Base-by-base conservation (phyloP, 2,797 vertebrate species). In the Pygocentrus nattereri region DNA sequence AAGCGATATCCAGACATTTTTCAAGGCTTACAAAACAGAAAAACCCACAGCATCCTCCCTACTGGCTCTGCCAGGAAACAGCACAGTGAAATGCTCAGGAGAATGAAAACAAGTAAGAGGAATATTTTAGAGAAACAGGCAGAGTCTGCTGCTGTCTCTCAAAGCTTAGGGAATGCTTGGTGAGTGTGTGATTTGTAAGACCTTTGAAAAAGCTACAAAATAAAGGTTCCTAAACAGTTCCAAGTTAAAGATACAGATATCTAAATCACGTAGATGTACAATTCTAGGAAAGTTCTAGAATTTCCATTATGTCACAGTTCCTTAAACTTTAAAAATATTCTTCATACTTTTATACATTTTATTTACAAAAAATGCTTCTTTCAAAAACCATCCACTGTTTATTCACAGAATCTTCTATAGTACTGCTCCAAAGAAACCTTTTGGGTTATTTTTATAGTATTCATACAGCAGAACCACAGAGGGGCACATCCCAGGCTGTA, bases 21-120 rank as follows among this genome's bases (percentile, higher is more conserved):
- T 91, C 87, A 84, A 88, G 89, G 88, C 87, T 89, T 89, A 92
- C 87, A 91, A 90, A 92, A 91, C 90, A 90, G 89, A 88, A 85
- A 89, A 93, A 88, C 87, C 90, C 91, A 87, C 88, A 90, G 87
- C 91, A 93, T 90, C 92, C 89, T 92, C 90, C 88, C 87, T 79
- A 69, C 87, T 87, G 88, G 81, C 87, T 54, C 82, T 90, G 91
- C 91, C 93, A 94, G 92, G 90, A 93, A 94, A 93, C 75, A 64
- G 69, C 21, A 62, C 79, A 84, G 79, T 68, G 47, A 82, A 79
- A 79, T 30, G 54, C 81, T 74, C 64, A 52, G 38, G 41, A 64
- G 81, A 81, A 83, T 87, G 84, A 89, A 88, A 89, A 89, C 71
- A 85, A 82, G 78, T 72, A 83, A 56, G 41, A 78, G 73, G 74